Conservation (phyloP, 2,888 invertebrate species). For the Parnassius mnemosyne region DNA sequence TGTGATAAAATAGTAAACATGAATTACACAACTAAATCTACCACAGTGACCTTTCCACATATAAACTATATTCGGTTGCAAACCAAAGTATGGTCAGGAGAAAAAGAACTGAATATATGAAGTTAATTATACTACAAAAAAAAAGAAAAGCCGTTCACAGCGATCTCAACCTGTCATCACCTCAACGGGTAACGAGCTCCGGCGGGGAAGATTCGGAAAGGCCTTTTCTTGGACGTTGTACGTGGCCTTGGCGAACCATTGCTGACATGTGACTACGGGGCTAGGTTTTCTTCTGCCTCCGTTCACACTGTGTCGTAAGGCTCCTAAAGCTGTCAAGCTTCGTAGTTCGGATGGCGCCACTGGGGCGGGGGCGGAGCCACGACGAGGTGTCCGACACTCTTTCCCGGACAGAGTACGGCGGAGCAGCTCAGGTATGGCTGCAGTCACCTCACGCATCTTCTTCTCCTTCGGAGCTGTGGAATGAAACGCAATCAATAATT, state of each 20-base stretch:
- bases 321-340: conserved; percentile 40
- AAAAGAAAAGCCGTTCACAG: conserved; percentile 42
- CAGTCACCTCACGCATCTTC: conserved; percentile 47
- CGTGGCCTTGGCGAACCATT: conserved; percentile 51
- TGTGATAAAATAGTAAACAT: no score
- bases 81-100: no score
- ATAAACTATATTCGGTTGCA: not conserved
- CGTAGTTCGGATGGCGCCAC: conserved; percentile 49
- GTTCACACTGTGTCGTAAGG: conserved; percentile 47
- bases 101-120: no score
- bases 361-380: conserved; percentile 63
- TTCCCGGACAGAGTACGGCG: conserved; percentile 49
- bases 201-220: conserved; percentile 44
- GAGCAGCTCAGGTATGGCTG: conserved; percentile 48
- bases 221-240: conserved; percentile 43
- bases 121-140: conserved; percentile 31
- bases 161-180: conserved; percentile 62
- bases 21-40: no score
- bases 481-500: not conserved
- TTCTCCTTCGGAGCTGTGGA: conserved; percentile 51
- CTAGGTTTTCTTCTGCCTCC: conserved; percentile 48
- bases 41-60: not conserved
- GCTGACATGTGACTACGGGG: conserved; percentile 49
- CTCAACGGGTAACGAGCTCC: conserved; percentile 71
- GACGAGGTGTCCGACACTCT: conserved; percentile 50